A percentile compares a stretch with the other conserved stretches of the same genome.
phyloP scores from a whole-genome alignment of 2,888 invertebrate species.

The Tribolium freemani region DNA sequence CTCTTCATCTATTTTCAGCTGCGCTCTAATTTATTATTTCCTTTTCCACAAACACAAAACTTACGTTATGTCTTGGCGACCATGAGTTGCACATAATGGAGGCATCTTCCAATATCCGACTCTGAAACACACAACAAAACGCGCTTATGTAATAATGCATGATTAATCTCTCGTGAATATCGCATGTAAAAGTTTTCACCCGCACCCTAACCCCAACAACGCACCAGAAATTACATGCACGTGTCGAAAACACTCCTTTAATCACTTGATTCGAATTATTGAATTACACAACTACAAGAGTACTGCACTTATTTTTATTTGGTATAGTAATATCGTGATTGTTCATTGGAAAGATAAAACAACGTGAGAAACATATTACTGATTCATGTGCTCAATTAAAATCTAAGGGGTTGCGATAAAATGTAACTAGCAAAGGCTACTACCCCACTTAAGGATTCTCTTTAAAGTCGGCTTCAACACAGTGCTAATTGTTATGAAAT shows the following conservation, averaged over 20 bases:
- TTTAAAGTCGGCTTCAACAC: constrained; percentile 52
- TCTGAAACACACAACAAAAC: constrained; percentile 77
- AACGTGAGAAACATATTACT: constrained; percentile 61
- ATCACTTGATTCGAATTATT: constrained; percentile 50
- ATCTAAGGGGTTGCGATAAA: constrained; percentile 62
- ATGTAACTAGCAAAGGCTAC: constrained; percentile 54
- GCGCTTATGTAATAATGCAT: constrained; percentile 35
- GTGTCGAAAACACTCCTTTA: constrained; percentile 50
- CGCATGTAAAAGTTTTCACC: constrained; percentile 31
- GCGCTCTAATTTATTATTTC: constrained; percentile 3
- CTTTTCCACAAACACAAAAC: constrained; percentile 64
- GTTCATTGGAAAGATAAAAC: constrained; percentile 49
- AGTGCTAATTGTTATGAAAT: constrained; percentile 58
- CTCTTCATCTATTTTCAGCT: constrained; percentile 65
- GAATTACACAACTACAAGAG: constrained; percentile 41
- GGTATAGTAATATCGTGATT: neutral
- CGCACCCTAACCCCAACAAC: constrained; percentile 42
- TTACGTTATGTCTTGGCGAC: constrained; percentile 92
- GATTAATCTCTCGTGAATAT: constrained; percentile 34
- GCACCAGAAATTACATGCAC: constrained; percentile 48
- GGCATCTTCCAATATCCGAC: constrained; percentile 90
- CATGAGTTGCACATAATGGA: constrained; percentile 93
- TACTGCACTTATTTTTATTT: neutral
- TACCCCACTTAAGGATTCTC: constrained; percentile 58
- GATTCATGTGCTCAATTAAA: constrained; percentile 65